Evolutionary conservation across 2,113 vertebrate genomes (phyloP).

Genomic region (Chloroceryle aenea): DNA sequence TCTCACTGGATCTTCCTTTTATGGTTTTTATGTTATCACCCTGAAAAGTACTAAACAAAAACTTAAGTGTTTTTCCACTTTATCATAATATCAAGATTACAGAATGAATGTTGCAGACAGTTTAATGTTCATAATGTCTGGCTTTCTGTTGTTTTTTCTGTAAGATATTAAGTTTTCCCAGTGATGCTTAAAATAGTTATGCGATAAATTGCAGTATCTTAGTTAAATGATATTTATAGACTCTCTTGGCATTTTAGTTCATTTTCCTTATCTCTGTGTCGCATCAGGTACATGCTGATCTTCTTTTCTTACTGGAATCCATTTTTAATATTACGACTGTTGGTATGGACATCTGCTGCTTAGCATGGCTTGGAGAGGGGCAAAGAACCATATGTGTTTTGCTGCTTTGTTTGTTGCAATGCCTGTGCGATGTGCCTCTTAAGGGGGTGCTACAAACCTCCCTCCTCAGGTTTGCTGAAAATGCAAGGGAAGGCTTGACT

Average conservation of each 20-base stretch:
- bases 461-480: not conserved
- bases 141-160: constrained; percentile 28
- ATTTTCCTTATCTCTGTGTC: not conserved
- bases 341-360: not conserved
- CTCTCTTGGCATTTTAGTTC: not conserved
- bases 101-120: not conserved
- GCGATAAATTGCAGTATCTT: not conserved
- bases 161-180: not conserved
- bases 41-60: not conserved
- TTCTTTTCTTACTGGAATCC: not conserved
- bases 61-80: not conserved
- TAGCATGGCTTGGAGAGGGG: not conserved
- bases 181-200: not conserved
- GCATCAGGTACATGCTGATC: not conserved
- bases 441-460: not conserved
- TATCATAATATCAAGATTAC: not conserved
- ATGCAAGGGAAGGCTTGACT: not conserved
- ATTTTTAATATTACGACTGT: not conserved
- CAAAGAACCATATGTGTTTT: not conserved
- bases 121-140: constrained; percentile 13
- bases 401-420: not conserved
- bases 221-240: not conserved
- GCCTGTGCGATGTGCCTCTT: not conserved
- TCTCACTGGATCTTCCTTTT: constrained; percentile 3
- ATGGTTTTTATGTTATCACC: not conserved